phyloP scores from a whole-genome alignment of 2,113 vertebrate genomes.

The Sander lucioperca region DNA sequence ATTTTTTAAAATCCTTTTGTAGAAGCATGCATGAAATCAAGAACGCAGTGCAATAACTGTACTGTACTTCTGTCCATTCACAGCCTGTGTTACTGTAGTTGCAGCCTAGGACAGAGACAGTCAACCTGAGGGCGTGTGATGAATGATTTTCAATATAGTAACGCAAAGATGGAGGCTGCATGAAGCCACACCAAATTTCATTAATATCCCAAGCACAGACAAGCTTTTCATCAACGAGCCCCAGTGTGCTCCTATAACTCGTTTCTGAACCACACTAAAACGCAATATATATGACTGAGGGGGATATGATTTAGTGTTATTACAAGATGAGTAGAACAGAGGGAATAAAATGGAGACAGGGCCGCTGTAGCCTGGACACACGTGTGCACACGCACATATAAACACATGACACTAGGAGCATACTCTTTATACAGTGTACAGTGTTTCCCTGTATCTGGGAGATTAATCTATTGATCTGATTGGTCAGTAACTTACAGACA shows the following conservation, averaged over 20 bases:
- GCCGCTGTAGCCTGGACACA: slow-evolving; percentile 19
- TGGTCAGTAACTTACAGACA: slow-evolving; percentile 14
- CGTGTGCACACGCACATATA: background rate
- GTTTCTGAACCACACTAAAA: slow-evolving; percentile 64
- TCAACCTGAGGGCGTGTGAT: slow-evolving; percentile 54
- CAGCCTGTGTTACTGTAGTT: background rate
- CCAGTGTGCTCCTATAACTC: slow-evolving; percentile 60
- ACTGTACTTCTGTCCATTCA: background rate
- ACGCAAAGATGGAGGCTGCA: slow-evolving; percentile 49
- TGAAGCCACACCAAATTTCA: slow-evolving; percentile 56
- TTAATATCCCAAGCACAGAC: slow-evolving; percentile 61
- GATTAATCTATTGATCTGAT: slow-evolving; percentile 29
- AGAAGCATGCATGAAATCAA: background rate
- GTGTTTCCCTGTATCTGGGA: slow-evolving; percentile 11
- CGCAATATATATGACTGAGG: slow-evolving; percentile 64
- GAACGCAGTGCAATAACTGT: background rate
- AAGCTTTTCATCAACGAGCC: slow-evolving; percentile 68
- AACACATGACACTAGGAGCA: background rate
- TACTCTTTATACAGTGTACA: background rate
- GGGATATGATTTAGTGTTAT: slow-evolving; percentile 65
- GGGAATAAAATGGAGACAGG: slow-evolving; percentile 18
- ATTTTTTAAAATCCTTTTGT: background rate
- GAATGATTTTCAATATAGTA: slow-evolving; percentile 68
- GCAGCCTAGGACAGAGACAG: slow-evolving; percentile 8
- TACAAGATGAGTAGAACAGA: slow-evolving; percentile 36